Evolutionary conservation across 2,888 invertebrate species (phyloP).

Genomic region (Tetragonula carbonaria): DNA sequence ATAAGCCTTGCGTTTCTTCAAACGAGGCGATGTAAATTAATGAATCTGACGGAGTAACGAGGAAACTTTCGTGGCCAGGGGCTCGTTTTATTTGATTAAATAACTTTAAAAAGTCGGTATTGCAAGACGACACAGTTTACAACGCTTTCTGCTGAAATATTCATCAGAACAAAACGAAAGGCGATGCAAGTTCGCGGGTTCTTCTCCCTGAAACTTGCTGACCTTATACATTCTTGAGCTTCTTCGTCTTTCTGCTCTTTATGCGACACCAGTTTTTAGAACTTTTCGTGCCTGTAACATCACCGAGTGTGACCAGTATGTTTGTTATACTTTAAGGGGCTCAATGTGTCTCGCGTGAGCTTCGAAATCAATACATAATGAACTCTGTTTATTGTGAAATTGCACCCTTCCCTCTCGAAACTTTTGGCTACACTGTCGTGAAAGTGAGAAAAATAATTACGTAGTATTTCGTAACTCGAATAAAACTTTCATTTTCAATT

Average conservation of each 20-base stretch:
- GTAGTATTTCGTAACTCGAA: neutral
- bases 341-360: conserved; percentile 2
- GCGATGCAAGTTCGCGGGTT: conserved; percentile 1
- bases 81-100: conserved; percentile 56
- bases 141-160: conserved; percentile 55
- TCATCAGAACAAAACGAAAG: conserved; percentile 48
- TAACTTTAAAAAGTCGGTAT: conserved; percentile 47
- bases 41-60: conserved; percentile 46
- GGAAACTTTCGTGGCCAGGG: conserved; percentile 29
- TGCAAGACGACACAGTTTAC: conserved; percentile 53
- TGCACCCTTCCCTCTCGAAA: neutral
- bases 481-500: neutral
- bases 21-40: conserved; percentile 41
- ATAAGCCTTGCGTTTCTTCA: conserved; percentile 12
- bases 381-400: neutral
- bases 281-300: conserved; percentile 34
- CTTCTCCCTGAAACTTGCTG: conserved; percentile 39
- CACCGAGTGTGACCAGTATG: conserved; percentile 12
- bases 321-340: conserved; percentile 20
- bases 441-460: neutral
- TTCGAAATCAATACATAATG: conserved; percentile 22
- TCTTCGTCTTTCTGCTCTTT: conserved; percentile 45
- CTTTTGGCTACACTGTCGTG: neutral
- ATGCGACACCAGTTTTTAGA: conserved; percentile 29
- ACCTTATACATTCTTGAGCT: conserved; percentile 55